A percentile compares a stretch with the other conserved stretches of the same genome.
phyloP scores from a whole-genome alignment of 2,888 invertebrate genomes.

The Brenthis ino region DNA sequence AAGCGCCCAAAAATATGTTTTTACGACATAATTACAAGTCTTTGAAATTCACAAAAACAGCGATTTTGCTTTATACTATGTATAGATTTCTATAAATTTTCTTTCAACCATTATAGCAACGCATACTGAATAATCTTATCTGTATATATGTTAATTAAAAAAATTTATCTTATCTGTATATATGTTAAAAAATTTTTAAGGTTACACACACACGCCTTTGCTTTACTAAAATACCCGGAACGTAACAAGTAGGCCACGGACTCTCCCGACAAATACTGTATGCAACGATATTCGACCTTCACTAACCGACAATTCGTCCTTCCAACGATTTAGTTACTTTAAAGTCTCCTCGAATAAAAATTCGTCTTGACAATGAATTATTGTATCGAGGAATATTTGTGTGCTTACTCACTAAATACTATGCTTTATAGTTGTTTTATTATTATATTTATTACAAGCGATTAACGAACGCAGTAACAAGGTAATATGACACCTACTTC shows the following conservation, averaged over 20 bases:
- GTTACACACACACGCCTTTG: not conserved
- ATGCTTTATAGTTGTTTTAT: too few species aligned
- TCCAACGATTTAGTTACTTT: conserved; percentile 2
- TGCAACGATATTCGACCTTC: conserved; percentile 2
- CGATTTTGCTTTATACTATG: too few species aligned
- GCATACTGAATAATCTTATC: conserved; percentile 11
- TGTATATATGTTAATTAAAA: not conserved
- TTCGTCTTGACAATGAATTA: not conserved
- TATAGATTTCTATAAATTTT: too few species aligned
- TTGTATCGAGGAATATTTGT: too few species aligned
- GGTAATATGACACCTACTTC: too few species aligned
- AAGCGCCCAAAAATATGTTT: too few species aligned
- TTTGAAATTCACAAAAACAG: too few species aligned
- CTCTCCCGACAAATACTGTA: conserved; percentile 12
- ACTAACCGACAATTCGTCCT: conserved; percentile 9
- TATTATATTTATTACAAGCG: too few species aligned
- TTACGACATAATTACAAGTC: too few species aligned
- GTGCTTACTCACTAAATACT: too few species aligned
- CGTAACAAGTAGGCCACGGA: conserved; percentile 16
- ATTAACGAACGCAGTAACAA: too few species aligned
- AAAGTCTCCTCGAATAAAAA: not conserved
- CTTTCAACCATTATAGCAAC: not conserved
- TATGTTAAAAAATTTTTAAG: not conserved
- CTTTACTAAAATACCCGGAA: conserved; percentile 4
- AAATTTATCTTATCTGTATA: not conserved